Conservation (phyloP, 2,888 invertebrate species). For the Microctonus brassicae region DNA sequence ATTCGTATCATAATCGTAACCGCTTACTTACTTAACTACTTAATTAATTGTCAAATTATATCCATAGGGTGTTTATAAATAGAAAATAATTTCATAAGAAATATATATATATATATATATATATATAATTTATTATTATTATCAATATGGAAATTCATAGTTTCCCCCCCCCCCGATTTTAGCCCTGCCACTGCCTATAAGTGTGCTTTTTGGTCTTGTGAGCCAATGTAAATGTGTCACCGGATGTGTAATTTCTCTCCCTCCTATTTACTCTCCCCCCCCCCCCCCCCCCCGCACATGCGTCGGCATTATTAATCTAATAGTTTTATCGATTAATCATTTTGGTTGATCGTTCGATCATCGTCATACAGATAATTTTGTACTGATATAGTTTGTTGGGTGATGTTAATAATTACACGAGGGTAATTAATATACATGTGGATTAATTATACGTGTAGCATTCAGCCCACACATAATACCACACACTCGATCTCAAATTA, state of each 20-base stretch:
- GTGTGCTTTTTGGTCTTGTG: neutral
- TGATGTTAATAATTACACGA: neutral
- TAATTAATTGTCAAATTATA: conserved; percentile 53
- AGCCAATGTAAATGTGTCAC: neutral
- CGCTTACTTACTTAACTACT: conserved; percentile 56
- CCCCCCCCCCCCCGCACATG: neutral
- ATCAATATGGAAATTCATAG: neutral
- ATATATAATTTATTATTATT: conserved; percentile 9
- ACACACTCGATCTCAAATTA: conserved; percentile 64
- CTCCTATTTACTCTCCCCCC: neutral
- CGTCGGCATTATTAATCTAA: neutral
- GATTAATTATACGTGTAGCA: conserved; percentile 52
- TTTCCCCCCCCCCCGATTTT: neutral
- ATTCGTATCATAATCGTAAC: conserved; percentile 47
- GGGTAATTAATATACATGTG: conserved; percentile 35
- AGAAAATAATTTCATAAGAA: neutral
- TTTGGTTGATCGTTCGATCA: neutral
- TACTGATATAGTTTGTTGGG: neutral
- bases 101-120: conserved; percentile 15
- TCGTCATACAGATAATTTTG: neutral
- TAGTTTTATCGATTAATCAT: conserved; percentile 5
- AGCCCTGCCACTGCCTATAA: neutral
- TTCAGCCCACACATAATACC: no score
- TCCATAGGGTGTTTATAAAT: conserved; percentile 44
- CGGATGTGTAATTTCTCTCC: neutral